Evolutionary conservation across 2,888 invertebrate genomes (phyloP), one percentile per base, ranked within the genome.

Genomic region (Tetragonula carbonaria): DNA sequence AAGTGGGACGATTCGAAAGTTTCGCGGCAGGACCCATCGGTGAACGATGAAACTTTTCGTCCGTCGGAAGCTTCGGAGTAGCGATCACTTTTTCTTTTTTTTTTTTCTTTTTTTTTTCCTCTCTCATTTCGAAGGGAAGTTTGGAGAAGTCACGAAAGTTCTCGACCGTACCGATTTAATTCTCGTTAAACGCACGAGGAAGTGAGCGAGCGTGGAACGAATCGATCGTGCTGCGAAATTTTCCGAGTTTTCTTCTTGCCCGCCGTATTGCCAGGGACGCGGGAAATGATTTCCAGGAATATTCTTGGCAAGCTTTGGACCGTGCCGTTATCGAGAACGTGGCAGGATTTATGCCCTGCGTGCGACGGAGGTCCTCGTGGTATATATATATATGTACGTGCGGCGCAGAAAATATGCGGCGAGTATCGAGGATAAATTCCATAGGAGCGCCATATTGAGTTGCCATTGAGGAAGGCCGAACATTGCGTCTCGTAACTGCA

Each of bases 11-110:
- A 57, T 59, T 11, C 45, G 53, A 67, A 28, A 66, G 57, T 18
- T 66, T 13, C 45, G 28, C 71, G 65, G 38, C 45, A 33, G 8
- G 38, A 55, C 13, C 38, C 8, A 45, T 28, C 8, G 14, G 23
- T 38, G 65, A 63, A 57, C 66, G 63, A 45, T 18, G 53, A 65
- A 71, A 77, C 59, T 59, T 73, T 78, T 85, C 84, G 84, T 78
- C 80, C 78, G 73, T 70, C 73, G n/a, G 45, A 78, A 81, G 72
- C 68, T 81, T 85, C 53, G 45, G 23, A 45, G 45, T 28, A 62
- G 53, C 21, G 63, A 65, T 70, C 65, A 72, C 53, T 57, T 71
- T 63, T 53, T 18, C 18, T 53, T 53, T 18, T 53, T 53, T 18
- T 51, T 6, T 51, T 14, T 13, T 0, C 5, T 21, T 8, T 2